phyloP scores from a whole-genome alignment of 2,797 vertebrate genomes.

The Oryzias sinensis region DNA sequence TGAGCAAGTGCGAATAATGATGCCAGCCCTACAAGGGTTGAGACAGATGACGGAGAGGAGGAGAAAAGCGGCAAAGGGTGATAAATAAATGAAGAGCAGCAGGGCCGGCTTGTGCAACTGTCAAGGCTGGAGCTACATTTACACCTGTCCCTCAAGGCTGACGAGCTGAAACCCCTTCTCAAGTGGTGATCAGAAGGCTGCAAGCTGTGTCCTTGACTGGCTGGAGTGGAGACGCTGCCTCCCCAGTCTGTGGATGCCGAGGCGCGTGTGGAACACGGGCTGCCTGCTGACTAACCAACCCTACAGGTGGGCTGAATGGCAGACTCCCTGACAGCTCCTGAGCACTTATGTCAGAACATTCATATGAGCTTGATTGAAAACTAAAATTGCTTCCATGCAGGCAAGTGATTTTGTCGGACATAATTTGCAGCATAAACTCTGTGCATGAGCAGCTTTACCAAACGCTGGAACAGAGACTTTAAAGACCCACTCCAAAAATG shows the following conservation, averaged over 20 bases:
- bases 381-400: no score
- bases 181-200: conserved; percentile 64
- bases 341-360: conserved; percentile 17
- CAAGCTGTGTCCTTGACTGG: conserved; percentile 52
- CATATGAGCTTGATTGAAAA: background rate
- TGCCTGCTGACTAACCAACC: conserved; percentile 20
- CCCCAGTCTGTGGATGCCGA: conserved; percentile 17
- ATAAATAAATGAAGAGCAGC: conserved; percentile 78
- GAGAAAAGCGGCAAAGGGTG: conserved; percentile 30
- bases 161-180: conserved; percentile 64
- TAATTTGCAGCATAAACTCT: no score
- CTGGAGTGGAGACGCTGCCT: conserved; percentile 23
- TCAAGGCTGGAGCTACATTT: conserved; percentile 80
- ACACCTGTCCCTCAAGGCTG: conserved; percentile 82
- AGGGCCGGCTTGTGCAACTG: conserved; percentile 49
- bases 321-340: conserved; percentile 9
- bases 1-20: conserved; percentile 75
- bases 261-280: conserved; percentile 28
- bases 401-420: no score
- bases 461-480: no score
- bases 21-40: conserved; percentile 50
- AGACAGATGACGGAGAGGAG: conserved; percentile 22
- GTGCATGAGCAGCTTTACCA: no score
- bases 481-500: no score
- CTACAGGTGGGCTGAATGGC: background rate